phyloP scores from a whole-genome alignment of 1,140 invertebrate genomes.

The Bombus pyrosoma region DNA sequence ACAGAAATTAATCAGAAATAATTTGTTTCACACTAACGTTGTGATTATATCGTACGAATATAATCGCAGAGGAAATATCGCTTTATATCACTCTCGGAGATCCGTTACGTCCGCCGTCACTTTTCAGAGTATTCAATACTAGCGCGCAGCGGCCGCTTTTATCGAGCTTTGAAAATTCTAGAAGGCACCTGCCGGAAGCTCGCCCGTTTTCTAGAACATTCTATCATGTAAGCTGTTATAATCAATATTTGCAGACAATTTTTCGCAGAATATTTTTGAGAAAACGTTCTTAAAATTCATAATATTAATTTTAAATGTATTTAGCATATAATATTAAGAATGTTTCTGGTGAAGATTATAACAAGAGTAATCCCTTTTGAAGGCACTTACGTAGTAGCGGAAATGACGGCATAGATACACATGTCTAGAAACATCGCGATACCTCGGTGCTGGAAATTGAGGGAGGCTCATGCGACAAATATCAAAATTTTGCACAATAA shows the following conservation, averaged over 20 bases:
- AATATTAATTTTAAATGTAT: neutral
- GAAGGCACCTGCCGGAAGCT: constrained; percentile 67
- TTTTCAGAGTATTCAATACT: constrained; percentile 48
- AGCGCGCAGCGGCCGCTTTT: constrained; percentile 64
- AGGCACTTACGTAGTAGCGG: constrained; percentile 41
- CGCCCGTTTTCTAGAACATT: constrained; percentile 67
- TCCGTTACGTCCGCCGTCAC: constrained; percentile 28
- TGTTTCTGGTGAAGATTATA: no score
- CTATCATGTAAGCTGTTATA: constrained; percentile 19
- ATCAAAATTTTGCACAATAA: neutral
- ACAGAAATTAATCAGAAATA: neutral
- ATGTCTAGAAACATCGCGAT: constrained; percentile 71
- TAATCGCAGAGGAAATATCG: neutral
- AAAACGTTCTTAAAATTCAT: neutral
- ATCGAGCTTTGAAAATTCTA: constrained; percentile 70
- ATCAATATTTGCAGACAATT: neutral
- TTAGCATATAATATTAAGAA: no score
- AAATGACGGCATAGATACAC: constrained; percentile 27
- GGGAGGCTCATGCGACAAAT: constrained; percentile 23
- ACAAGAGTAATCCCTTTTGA: neutral
- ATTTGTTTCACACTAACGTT: neutral
- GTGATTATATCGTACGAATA: neutral
- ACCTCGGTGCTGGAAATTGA: constrained; percentile 16
- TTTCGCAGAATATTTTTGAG: neutral
- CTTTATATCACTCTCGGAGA: neutral